Conservation (phyloP, 2,797 vertebrate genomes). For the Trematomus bernacchii region DNA sequence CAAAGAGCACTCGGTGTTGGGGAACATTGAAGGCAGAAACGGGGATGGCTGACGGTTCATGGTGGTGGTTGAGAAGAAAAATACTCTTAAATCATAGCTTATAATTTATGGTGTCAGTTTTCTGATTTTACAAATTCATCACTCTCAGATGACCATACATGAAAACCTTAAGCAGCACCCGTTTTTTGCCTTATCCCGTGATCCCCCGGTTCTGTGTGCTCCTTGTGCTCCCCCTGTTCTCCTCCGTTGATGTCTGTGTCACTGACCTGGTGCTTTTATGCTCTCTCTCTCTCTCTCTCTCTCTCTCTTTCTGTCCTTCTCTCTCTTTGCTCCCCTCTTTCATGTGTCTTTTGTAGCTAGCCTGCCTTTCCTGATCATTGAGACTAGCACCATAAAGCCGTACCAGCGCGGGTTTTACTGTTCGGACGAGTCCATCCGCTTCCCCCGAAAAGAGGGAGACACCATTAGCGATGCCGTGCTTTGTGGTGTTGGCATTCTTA, state of each 20-base stretch:
- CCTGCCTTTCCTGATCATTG: constrained; percentile 98
- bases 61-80: constrained; percentile 32
- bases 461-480: constrained; percentile 97
- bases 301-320: constrained; percentile 59
- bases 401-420: constrained; percentile 98
- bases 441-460: constrained; percentile 94
- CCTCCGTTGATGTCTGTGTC: constrained; percentile 70
- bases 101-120: not conserved
- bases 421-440: constrained; percentile 96
- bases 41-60: constrained; percentile 46
- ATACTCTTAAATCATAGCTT: not conserved
- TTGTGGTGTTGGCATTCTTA: constrained; percentile 95
- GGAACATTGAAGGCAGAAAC: constrained; percentile 40
- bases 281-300: constrained; percentile 52
- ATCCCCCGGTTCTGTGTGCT: constrained; percentile 70
- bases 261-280: constrained; percentile 75
- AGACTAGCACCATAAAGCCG: constrained; percentile 96
- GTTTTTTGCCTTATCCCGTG: constrained; percentile 65
- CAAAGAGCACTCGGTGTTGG: constrained; percentile 47
- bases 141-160: constrained; percentile 38
- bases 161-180: constrained; percentile 40
- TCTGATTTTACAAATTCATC: constrained; percentile 31
- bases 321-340: constrained; percentile 40
- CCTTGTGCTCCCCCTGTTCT: constrained; percentile 70
- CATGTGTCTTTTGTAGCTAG: constrained; percentile 88